Evolutionary conservation across 2,797 vertebrate genomes (phyloP).

Genomic region (Scomberomorus guttatus): DNA sequence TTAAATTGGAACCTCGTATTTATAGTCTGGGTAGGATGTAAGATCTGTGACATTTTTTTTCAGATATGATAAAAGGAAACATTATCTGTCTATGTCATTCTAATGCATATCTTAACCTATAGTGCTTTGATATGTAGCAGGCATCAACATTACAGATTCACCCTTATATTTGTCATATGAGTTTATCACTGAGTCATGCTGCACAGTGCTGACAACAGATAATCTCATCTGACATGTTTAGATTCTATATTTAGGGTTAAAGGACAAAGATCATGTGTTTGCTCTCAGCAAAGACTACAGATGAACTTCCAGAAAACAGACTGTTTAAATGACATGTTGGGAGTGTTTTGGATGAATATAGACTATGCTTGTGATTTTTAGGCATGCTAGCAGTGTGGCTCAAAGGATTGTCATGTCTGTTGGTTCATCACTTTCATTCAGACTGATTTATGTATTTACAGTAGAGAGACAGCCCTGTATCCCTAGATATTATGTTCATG

Average conservation of each 20-base stretch:
- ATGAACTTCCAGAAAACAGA: too few relatives aligned
- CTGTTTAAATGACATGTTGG: too few relatives aligned
- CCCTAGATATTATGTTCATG: too few relatives aligned
- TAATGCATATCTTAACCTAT: background rate
- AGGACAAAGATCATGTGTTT: background rate
- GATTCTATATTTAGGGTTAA: constrained; percentile 4
- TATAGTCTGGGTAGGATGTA: background rate
- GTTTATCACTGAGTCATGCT: constrained; percentile 11
- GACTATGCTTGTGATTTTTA: too few relatives aligned
- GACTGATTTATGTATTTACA: too few relatives aligned
- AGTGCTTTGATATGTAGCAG: background rate
- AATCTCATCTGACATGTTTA: constrained; percentile 30
- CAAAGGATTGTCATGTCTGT: too few relatives aligned
- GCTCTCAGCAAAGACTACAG: background rate
- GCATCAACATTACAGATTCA: constrained; percentile 6
- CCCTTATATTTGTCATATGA: constrained; percentile 1
- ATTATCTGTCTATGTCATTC: constrained; percentile 1
- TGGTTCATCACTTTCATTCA: too few relatives aligned
- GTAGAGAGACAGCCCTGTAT: too few relatives aligned
- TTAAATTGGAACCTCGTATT: background rate
- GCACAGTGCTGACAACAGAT: background rate
- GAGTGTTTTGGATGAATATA: too few relatives aligned
- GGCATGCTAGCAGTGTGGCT: too few relatives aligned
- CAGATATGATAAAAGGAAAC: constrained; percentile 2
- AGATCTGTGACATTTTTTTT: background rate